Evolutionary conservation across 2,888 invertebrate genomes (phyloP).

Genomic region (Eupithecia centaureata): DNA sequence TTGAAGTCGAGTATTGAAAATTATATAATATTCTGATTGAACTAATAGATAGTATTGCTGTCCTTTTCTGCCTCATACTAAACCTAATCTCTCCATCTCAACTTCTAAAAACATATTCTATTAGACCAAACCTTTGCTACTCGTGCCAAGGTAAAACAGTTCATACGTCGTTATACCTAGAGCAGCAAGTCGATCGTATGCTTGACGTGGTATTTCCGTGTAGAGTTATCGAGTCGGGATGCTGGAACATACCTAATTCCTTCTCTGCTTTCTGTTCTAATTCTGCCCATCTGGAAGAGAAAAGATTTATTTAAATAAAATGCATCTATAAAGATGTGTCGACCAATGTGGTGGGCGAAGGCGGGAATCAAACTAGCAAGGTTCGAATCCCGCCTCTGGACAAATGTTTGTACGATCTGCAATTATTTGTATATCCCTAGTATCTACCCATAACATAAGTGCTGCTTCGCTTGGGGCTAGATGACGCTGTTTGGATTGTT

Average conservation of each 20-base stretch:
- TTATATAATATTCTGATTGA: too few species aligned
- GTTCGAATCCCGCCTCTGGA: too few species aligned
- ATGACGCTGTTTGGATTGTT: too few species aligned
- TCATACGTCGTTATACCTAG: conserved; percentile 61
- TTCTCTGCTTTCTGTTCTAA: conserved; percentile 84
- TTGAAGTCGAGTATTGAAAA: too few species aligned
- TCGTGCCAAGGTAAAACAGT: conserved; percentile 21
- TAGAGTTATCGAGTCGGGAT: conserved; percentile 73
- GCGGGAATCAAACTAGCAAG: too few species aligned
- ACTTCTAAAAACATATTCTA: background rate
- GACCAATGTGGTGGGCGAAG: too few species aligned
- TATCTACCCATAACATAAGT: too few species aligned
- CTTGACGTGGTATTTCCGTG: conserved; percentile 72
- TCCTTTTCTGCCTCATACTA: background rate
- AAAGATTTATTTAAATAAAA: background rate
- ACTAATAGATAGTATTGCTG: background rate
- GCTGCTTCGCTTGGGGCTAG: too few species aligned
- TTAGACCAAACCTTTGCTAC: conserved; percentile 12
- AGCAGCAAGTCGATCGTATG: conserved; percentile 72
- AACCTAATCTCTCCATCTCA: background rate
- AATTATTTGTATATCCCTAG: too few species aligned
- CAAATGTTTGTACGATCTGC: too few species aligned
- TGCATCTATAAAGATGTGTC: too few species aligned
- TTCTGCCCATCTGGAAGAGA: conserved; percentile 78
- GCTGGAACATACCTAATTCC: conserved; percentile 80